phyloP scores from a whole-genome alignment of 2,888 invertebrate species.

The Dichetophora obliterata region DNA sequence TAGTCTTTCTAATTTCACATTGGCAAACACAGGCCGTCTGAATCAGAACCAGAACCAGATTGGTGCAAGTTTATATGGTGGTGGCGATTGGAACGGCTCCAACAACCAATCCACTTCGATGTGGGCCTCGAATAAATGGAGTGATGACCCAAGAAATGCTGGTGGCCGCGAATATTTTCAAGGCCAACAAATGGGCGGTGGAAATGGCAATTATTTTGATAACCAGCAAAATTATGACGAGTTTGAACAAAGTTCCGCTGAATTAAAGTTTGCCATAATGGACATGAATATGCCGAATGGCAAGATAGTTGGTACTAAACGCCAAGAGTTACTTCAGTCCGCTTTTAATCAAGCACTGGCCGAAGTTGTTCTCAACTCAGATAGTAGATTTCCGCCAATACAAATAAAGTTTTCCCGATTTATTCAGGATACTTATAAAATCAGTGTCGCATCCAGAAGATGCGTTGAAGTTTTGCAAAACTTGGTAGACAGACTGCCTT shows the following conservation, averaged over 20 bases:
- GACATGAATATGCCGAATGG: constrained; percentile 12
- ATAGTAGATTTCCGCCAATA: constrained; percentile 14
- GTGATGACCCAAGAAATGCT: constrained; percentile 5
- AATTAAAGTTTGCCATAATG: background rate
- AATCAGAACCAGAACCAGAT: background rate
- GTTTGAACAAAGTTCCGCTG: background rate
- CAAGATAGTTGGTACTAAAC: background rate
- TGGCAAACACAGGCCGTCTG: background rate
- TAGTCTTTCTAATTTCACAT: background rate
- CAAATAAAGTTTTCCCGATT: constrained; percentile 13
- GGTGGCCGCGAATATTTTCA: background rate
- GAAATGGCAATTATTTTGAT: background rate
- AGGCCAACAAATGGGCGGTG: background rate
- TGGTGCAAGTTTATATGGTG: too few relatives aligned
- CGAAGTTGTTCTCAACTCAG: background rate
- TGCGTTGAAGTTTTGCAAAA: constrained; percentile 3
- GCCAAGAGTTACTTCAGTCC: background rate
- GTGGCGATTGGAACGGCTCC: too few relatives aligned
- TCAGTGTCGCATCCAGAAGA: background rate
- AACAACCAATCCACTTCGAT: too few relatives aligned
- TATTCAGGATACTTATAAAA: background rate
- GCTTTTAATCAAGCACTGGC: constrained; percentile 12
- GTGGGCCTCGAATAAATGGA: background rate
- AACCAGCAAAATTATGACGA: background rate
- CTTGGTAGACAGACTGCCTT: background rate